Evolutionary conservation across 2,113 vertebrate genomes (phyloP).

Genomic region (Caloenas nicobarica): DNA sequence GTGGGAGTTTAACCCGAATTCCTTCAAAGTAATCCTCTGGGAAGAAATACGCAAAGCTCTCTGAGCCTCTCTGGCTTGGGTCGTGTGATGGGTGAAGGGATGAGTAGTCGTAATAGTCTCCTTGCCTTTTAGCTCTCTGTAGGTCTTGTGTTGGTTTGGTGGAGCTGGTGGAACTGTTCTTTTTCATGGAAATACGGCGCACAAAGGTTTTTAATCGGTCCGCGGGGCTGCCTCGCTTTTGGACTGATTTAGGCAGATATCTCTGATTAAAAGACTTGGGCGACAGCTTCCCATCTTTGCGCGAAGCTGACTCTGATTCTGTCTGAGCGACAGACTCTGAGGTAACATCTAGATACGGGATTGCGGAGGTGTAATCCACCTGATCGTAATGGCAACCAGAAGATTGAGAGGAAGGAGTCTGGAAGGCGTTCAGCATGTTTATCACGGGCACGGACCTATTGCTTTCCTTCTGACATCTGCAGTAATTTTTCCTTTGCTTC

Average conservation of each 20-base stretch:
- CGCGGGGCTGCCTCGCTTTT: neutral
- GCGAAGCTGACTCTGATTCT: conserved; percentile 26
- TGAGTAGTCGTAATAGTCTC: conserved; percentile 47
- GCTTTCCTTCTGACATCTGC: conserved; percentile 61
- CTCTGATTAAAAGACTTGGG: neutral
- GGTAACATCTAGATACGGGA: conserved; percentile 78
- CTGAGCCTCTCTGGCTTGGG: conserved; percentile 63
- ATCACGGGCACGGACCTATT: neutral
- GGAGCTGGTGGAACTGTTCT: neutral
- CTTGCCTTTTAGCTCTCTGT: conserved; percentile 32
- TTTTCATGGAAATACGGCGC: neutral
- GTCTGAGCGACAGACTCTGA: conserved; percentile 71
- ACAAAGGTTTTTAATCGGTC: neutral
- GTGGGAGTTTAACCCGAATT: neutral
- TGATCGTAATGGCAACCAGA: conserved; percentile 68
- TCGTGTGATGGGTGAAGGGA: conserved; percentile 45
- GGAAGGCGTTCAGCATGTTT: neutral
- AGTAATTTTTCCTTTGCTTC: conserved; percentile 45
- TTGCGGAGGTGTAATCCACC: conserved; percentile 77
- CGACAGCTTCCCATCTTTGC: neutral
- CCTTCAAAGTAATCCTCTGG: conserved; percentile 80
- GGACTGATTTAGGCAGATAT: conserved; percentile 21
- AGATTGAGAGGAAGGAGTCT: neutral
- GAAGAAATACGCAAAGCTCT: conserved; percentile 81
- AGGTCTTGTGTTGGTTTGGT: neutral